Conservation (phyloP, 2,797 vertebrate genomes). For the Anguilla anguilla region DNA sequence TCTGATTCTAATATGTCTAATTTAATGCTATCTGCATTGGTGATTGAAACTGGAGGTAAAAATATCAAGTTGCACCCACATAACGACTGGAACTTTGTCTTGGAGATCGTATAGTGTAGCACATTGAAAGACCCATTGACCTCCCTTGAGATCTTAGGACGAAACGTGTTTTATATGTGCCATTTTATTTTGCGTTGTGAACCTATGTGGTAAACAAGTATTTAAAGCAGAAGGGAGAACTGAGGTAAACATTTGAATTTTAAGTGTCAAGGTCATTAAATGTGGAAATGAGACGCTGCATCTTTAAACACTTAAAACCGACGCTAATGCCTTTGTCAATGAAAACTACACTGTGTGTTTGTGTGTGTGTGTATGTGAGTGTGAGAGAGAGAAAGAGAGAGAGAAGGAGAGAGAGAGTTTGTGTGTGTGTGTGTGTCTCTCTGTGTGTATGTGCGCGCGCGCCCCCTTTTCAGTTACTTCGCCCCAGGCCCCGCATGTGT, state of each 20-base stretch:
- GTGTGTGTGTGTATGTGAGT: not conserved
- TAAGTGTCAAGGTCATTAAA: not conserved
- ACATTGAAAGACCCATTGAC: not conserved
- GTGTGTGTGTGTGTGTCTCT: slow-evolving; percentile 34
- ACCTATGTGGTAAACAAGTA: not conserved
- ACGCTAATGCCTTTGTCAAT: slow-evolving; percentile 40
- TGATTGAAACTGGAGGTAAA: too few relatives aligned
- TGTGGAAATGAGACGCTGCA: slow-evolving; percentile 31
- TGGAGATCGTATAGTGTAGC: not conserved
- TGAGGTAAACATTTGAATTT: not conserved
- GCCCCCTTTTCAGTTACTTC: slow-evolving; percentile 44
- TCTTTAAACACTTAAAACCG: slow-evolving; percentile 40
- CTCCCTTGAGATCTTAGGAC: not conserved
- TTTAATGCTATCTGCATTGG: too few relatives aligned
- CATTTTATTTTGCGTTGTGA: not conserved
- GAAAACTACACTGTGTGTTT: slow-evolving; percentile 37
- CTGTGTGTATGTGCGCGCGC: slow-evolving; percentile 26
- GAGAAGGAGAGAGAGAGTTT: too few relatives aligned
- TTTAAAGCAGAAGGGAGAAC: not conserved
- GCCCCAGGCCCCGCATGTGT: slow-evolving; percentile 56
- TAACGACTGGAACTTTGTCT: too few relatives aligned
- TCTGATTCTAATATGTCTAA: too few relatives aligned
- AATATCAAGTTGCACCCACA: too few relatives aligned
- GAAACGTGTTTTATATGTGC: not conserved
- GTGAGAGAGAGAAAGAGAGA: too few relatives aligned